Conservation (phyloP, 2,113 vertebrate genomes). For the Ibidorhyncha struthersii region DNA sequence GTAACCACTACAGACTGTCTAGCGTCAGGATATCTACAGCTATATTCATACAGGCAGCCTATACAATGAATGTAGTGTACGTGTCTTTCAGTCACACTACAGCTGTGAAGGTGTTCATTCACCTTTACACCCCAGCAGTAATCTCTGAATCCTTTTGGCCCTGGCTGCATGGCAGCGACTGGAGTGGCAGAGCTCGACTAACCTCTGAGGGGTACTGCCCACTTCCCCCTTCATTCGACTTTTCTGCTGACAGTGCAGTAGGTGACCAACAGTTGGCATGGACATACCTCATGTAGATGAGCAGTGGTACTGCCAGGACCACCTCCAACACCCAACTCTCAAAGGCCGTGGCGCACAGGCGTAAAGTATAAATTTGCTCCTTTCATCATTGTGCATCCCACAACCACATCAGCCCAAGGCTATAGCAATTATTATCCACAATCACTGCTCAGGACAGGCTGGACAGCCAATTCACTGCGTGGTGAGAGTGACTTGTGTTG, state of each 20-base stretch:
- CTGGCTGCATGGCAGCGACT: neutral
- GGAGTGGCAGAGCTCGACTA: neutral
- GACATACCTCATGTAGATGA: accelerated
- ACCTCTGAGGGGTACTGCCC: neutral
- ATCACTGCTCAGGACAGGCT: neutral
- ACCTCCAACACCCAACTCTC: neutral
- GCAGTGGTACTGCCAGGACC: neutral
- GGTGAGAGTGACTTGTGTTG: neutral
- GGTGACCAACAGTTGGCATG: neutral
- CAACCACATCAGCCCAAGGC: neutral
- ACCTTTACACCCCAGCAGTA: neutral
- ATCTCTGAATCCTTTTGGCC: neutral
- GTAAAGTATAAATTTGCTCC: neutral
- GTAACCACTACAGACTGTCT: neutral
- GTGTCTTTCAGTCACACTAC: neutral
- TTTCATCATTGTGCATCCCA: neutral
- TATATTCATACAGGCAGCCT: neutral
- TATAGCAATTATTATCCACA: neutral
- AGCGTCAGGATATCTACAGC: neutral
- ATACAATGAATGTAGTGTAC: no score
- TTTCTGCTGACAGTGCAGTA: neutral
- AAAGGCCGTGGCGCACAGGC: neutral
- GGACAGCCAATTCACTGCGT: neutral
- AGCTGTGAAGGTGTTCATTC: neutral
- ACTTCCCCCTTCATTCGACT: neutral